These are phyloP conservation scores for Taphrorychus bicolor DNA, from an alignment of 2,888 invertebrate species.

Conservation along the genomic window DNA sequence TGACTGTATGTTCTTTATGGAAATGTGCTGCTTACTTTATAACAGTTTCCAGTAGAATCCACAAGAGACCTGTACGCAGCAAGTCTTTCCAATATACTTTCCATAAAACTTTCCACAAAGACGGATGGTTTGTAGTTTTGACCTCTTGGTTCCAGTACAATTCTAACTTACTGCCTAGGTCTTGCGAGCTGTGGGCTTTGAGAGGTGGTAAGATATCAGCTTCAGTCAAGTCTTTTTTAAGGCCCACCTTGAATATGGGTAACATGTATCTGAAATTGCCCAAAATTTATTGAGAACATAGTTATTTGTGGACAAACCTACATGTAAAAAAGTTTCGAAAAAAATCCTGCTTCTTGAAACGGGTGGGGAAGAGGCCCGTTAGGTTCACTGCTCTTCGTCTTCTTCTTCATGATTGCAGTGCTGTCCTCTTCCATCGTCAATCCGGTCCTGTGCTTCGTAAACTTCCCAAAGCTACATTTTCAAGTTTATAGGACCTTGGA, in stretches of 20 bases:
- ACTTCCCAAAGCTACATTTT: background rate
- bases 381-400: background rate
- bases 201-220: conserved; percentile 16
- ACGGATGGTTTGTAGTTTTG: conserved; percentile 7
- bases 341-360: conserved; percentile 18
- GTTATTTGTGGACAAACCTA: conserved; percentile 2
- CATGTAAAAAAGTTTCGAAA: conserved; percentile 26
- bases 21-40: conserved; percentile 19
- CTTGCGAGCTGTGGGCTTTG: conserved; percentile 19
- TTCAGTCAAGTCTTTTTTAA: conserved; percentile 21
- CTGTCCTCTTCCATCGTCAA: background rate
- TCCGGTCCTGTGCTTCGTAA: background rate
- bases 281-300: background rate
- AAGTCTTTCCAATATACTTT: conserved; percentile 29
- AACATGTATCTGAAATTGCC: conserved; percentile 17
- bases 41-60: conserved; percentile 22
- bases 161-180: conserved; percentile 16
- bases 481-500: background rate
- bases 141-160: conserved; percentile 20
- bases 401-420: background rate
- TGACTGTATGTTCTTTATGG: background rate
- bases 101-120: conserved; percentile 28
- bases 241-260: conserved; percentile 16
- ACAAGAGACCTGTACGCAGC: conserved; percentile 17
- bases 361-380: background rate